Evolutionary conservation across 2,113 vertebrate genomes (phyloP).

Genomic region (Acrocephalus arundinaceus): DNA sequence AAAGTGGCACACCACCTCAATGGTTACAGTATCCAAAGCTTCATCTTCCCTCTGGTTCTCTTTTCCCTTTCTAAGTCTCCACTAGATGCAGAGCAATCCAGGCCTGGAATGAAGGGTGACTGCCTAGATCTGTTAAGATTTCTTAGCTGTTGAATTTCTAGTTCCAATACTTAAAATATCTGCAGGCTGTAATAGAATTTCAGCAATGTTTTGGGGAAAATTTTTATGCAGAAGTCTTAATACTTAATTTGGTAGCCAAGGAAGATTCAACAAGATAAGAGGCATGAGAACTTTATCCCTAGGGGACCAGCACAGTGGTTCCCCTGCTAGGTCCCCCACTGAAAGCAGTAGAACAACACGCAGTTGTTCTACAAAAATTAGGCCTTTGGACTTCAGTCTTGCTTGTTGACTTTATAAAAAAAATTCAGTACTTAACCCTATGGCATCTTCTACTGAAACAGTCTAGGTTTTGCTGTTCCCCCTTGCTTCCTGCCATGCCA

Average conservation of each 20-base stretch:
- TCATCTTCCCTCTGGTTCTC: background rate
- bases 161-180: background rate
- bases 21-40: background rate
- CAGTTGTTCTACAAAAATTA: background rate
- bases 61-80: background rate
- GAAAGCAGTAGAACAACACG: background rate
- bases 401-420: background rate
- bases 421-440: background rate
- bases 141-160: background rate
- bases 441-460: background rate
- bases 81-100: background rate
- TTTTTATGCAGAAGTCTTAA: background rate
- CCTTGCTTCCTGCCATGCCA: background rate
- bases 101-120: background rate
- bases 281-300: background rate
- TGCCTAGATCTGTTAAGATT: background rate
- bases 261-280: background rate
- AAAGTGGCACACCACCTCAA: background rate
- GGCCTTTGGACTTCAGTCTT: background rate
- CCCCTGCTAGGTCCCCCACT: background rate
- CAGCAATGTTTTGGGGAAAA: background rate
- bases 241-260: background rate
- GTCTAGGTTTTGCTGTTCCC: background rate
- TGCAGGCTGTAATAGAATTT: background rate
- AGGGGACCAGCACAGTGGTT: background rate